A percentile compares a stretch with the other conserved stretches of the same genome.
These are phyloP conservation scores for Drosophila nigricruria DNA, from an alignment of 2,888 invertebrate species.

Conservation along the genomic window DNA sequence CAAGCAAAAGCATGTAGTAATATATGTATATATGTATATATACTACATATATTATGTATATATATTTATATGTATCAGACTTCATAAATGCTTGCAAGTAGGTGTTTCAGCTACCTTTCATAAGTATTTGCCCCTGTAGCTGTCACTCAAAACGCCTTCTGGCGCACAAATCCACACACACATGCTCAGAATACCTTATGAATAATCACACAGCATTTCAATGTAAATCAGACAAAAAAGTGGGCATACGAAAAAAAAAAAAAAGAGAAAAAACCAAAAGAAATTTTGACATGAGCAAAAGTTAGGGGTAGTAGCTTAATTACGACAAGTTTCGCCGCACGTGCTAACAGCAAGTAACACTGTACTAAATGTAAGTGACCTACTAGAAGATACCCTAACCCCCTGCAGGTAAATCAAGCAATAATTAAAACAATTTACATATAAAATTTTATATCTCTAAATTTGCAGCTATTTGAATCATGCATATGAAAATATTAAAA, in stretches of 20 bases:
- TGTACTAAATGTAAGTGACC: background rate
- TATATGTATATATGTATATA: background rate
- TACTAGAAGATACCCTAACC: background rate
- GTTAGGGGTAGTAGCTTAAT: conserved; percentile 53
- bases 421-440: background rate
- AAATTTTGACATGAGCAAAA: conserved; percentile 59
- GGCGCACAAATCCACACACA: conserved; percentile 28
- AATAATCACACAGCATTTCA: conserved; percentile 69
- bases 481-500: no score
- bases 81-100: conserved; percentile 35
- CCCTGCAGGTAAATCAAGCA: background rate
- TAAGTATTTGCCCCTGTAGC: conserved; percentile 44
- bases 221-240: conserved; percentile 52
- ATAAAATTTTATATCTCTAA: no score
- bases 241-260: conserved; percentile 23
- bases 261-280: conserved; percentile 32
- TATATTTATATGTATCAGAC: background rate
- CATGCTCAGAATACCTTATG: conserved; percentile 38
- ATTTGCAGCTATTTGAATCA: no score
- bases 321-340: conserved; percentile 40
- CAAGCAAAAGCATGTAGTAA: conserved; percentile 9
- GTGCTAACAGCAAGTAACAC: background rate
- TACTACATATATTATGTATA: background rate
- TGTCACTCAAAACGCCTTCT: conserved; percentile 71
- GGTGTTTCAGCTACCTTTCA: conserved; percentile 40